Base-by-base conservation (phyloP, 30 jellyfish, hydroid and myxozoan genomes). In the Aurelia aurita complex sp. Pacific region DNA sequence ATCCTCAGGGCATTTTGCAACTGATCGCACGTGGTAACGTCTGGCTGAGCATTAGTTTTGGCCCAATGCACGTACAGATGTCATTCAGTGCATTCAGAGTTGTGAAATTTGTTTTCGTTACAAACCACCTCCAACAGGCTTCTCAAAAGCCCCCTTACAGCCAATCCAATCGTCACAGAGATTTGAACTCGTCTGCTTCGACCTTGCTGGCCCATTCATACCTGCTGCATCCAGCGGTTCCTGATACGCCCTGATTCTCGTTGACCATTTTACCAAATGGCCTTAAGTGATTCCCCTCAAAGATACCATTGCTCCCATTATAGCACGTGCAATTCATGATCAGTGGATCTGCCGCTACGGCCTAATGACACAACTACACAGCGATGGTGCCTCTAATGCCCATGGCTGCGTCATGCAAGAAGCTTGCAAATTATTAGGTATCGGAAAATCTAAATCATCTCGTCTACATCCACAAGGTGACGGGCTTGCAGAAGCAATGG, bases 341-440 rank as follows among this genome's bases (percentile, higher is more conserved):
- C 50, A 38, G 50, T 38, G 50, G 50, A 38, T 38, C 50, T 71
- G 78, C 38, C 68, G 84, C 29, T 82, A 52, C 52, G 91, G 85
- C 17, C 34, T 82, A 38, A 77, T 77, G 88, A 33, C 40, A 62
- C 88, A 67, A 38, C 76, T 78, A 43, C 79, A 78, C 62, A 78
- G 42, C 64, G 79, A 62, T 61, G 78, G 88, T 63, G 70, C 88
- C 74, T 64, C 88, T 6, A 62, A 78, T 78, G 88, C 42, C 10
- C 64, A 40, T 36, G 88, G 78, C 43, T 55, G 68, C 64, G 74
- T 78, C 35, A 78, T 78, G 79, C 78, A 78, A 23, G 69, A 78
- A 36, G 78, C 59, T 10, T 67, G 66, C 46, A 36, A 66, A 19
- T 4, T 78, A 42, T 63, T 60, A 19, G 88, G 79, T 62, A 61